Percentiles rank a stretch among this genome's conserved stretches.
phyloP scores from a whole-genome alignment of 2,113 vertebrate genomes.

The Rhinoderma darwinii region DNA sequence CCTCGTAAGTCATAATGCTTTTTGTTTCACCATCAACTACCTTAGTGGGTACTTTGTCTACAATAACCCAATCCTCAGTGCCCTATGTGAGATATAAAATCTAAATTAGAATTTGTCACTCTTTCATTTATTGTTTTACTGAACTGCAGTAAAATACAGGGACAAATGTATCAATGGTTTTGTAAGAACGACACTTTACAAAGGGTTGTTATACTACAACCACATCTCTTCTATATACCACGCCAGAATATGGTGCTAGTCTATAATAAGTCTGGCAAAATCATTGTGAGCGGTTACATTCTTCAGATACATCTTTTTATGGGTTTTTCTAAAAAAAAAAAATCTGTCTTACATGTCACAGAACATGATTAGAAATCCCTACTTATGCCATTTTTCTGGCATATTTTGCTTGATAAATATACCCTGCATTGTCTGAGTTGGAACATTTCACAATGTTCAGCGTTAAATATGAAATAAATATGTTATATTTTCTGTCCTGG shows the following conservation, averaged over 20 bases:
- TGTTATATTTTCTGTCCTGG: background rate
- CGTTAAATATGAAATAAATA: background rate
- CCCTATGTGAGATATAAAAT: conserved; percentile 88
- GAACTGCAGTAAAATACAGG: conserved; percentile 62
- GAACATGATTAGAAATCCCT: background rate
- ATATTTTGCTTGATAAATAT: background rate
- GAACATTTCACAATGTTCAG: background rate
- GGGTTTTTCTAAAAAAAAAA: too few relatives aligned
- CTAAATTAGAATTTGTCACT: conserved; percentile 77
- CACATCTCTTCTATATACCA: background rate
- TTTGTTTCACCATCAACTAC: conserved; percentile 81
- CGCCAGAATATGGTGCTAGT: background rate
- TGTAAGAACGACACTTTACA: background rate
- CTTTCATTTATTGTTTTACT: conserved; percentile 61
- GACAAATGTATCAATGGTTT: conserved; percentile 5
- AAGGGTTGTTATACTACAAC: background rate
- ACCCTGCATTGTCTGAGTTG: background rate
- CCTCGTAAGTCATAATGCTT: conserved; percentile 79
- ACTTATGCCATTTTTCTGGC: background rate
- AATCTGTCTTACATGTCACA: background rate
- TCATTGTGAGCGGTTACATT: background rate
- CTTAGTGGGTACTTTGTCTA: conserved; percentile 89
- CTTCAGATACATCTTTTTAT: background rate
- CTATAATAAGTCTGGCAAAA: background rate
- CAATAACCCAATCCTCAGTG: conserved; percentile 84